Conservation (phyloP, 2,888 invertebrate species). For the Drosophila antonietae region DNA sequence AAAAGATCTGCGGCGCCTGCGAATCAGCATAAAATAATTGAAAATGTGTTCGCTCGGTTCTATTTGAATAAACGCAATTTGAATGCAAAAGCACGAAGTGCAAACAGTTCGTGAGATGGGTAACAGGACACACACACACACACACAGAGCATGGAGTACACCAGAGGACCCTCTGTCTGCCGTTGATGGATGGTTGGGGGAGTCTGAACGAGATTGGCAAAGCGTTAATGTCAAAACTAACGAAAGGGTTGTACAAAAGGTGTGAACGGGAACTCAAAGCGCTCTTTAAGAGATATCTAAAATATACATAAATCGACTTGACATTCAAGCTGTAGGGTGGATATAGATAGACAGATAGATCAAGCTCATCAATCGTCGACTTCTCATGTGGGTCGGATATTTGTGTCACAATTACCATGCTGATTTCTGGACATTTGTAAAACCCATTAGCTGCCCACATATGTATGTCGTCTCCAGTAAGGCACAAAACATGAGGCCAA, state of each 20-base stretch:
- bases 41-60: slow-evolving; percentile 72
- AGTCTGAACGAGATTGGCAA: slow-evolving; percentile 47
- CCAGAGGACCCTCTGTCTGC: slow-evolving; percentile 54
- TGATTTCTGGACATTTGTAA: slow-evolving; percentile 36
- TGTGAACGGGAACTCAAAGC: slow-evolving; percentile 1
- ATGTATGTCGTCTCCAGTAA: slow-evolving; percentile 35
- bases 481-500: slow-evolving; percentile 39
- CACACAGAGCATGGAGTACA: not conserved
- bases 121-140: slow-evolving; percentile 27
- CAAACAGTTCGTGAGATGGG: slow-evolving; percentile 64
- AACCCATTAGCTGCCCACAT: slow-evolving; percentile 52
- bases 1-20: slow-evolving; percentile 66
- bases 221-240: slow-evolving; percentile 47
- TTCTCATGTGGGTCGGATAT: slow-evolving; percentile 22
- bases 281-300: not conserved
- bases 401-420: slow-evolving; percentile 40
- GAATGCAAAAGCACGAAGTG: slow-evolving; percentile 79
- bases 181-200: slow-evolving; percentile 49
- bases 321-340: not conserved
- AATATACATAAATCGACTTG: not conserved
- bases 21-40: slow-evolving; percentile 77
- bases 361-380: slow-evolving; percentile 21
- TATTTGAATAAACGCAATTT: slow-evolving; percentile 79
- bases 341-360: not conserved
- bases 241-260: slow-evolving; percentile 39